phyloP scores from a whole-genome alignment of 2,113 vertebrate genomes.

The Acanthisitta chloris region DNA sequence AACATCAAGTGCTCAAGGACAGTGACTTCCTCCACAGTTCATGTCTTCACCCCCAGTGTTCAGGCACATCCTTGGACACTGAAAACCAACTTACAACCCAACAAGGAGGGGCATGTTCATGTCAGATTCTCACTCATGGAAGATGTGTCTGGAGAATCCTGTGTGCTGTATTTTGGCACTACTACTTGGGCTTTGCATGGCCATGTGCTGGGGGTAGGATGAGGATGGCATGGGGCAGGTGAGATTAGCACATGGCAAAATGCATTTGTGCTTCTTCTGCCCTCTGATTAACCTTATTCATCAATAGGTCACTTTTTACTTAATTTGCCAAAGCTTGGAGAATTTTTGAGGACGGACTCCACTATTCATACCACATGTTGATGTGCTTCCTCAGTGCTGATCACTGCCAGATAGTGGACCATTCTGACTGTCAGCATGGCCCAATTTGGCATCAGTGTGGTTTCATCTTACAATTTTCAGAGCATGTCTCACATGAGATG shows the following conservation, averaged over 20 bases:
- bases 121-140: background rate
- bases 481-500: background rate
- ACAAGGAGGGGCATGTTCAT: fast-evolving
- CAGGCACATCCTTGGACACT: background rate
- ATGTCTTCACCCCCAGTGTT: fast-evolving
- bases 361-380: background rate
- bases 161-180: background rate
- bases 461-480: background rate
- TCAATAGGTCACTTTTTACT: background rate
- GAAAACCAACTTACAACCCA: background rate
- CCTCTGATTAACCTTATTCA: background rate
- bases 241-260: background rate
- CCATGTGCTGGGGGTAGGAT: background rate
- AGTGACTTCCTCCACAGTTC: background rate
- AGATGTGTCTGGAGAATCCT: background rate
- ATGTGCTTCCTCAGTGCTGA: background rate
- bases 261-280: background rate
- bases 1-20: fast-evolving
- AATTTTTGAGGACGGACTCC: background rate
- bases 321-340: background rate
- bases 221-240: background rate
- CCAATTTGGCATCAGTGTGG: background rate
- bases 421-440: background rate
- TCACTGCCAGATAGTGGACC: background rate
- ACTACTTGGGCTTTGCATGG: too few relatives aligned